Base-by-base conservation (phyloP, 2,888 invertebrate genomes). In the Plusia festucae region DNA sequence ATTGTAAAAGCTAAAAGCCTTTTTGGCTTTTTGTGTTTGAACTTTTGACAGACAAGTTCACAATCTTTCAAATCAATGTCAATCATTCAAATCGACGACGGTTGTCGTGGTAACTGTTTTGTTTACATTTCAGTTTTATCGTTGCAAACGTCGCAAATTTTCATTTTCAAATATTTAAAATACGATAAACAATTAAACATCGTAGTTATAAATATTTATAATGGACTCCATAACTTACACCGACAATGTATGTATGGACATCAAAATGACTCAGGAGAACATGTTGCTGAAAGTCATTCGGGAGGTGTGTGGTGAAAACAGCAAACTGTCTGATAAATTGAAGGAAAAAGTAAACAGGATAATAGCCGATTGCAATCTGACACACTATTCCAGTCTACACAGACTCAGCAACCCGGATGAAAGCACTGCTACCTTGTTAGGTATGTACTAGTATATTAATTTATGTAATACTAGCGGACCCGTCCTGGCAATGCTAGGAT, bases 371-470 rank as follows among this genome's bases (percentile, higher is more conserved):
- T 93, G 91, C 62, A 92, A 95, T 65, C 84, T 95, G 5, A 86
- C 85, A 5, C 89, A 93, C 73, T 87, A 94, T 72, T 86, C 92
- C 4, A 94, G 93, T 67, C 84, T 95, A 27, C 94, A 95, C 70
- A 93, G 89, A 76, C 79, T 93, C 15, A 91, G 87, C 65, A 89
- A 92, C 11, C 88, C 91, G 16, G 92, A 95, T 84, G 92, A 93
- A 59, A 91, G 91, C 65, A 91, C 93, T 32, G 89, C 93, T 13
- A 91, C 91, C 22, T 75, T 95, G 52, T 76, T 95, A 51, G 95
- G 95, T 94, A 84, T 58, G 53, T 16, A 22, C 18, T 1, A n/a
- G n/a, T n/a, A n/a, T n/a, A n/a, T n/a, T n/a, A n/a, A n/a, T n/a
- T n/a, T n/a, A n/a, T n/a, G n/a, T n/a, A n/a, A n/a, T n/a, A n/a